Base-by-base conservation (phyloP, 2,888 invertebrate species). In the Hesperia comma region DNA sequence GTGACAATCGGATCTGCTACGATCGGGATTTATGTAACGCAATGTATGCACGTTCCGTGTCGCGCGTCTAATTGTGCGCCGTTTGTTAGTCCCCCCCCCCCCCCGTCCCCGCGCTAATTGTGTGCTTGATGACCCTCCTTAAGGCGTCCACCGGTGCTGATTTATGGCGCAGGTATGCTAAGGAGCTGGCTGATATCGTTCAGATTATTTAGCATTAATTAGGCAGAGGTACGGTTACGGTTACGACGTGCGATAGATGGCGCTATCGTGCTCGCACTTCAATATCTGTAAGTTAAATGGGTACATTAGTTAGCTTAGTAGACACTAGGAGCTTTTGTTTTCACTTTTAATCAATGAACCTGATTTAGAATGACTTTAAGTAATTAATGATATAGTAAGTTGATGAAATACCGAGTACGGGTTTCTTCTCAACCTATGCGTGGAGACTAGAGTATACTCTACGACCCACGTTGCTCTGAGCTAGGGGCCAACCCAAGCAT, bases 1-100 rank as follows among this genome's bases (percentile, higher is more conserved):
- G 37, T 49, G 40, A 57, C 57, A 60, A 60, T 66, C 66, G 54
- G 66, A 66, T 66, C 41, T 26, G 46, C 60, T 41, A 46, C 66
- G 67, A 69, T 69, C 64, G 60, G 56, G 69, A 71, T 71, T 71
- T 71, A 71, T 71, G 71, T 69, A 69, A 71, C 69, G 66, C 66
- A 60, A 46, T 43, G 60, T 57, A 60, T 66, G 60, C 66, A 66
- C 60, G 60, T 54, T 40, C 43, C 43, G 54, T 56, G 63, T 56
- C 63, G 56, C 56, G 33, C 19, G 53, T 40, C 61, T 67, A 67
- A 67, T 61, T 55, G 67, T 55, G 46, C 43, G 19, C 66, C 66
- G 66, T 66, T 66, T 60, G 66, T 66, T 66, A 66, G 51, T 6
- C 19, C 21, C 49, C 26, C 49, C 15, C 15, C 26, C 58, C 41